phyloP scores from a whole-genome alignment of 1,140 invertebrate species.

The Drosophila murphyi region DNA sequence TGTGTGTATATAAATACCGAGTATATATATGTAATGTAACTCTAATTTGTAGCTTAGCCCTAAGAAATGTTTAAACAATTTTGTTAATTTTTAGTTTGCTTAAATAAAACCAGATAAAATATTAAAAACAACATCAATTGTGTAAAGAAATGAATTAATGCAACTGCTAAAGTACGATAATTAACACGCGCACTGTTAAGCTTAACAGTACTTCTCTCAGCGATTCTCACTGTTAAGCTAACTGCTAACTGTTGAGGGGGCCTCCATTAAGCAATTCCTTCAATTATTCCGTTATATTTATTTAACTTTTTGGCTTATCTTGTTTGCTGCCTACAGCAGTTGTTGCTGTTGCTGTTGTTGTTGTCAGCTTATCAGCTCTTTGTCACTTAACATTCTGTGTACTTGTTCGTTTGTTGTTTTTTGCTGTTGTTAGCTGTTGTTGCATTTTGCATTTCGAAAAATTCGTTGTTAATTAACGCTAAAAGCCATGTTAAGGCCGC shows the following conservation, averaged over 20 bases:
- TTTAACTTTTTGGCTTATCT: slow-evolving; percentile 49
- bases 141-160: background rate
- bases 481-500: slow-evolving; percentile 81
- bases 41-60: slow-evolving; percentile 32
- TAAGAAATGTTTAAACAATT: slow-evolving; percentile 69
- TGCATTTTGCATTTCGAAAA: slow-evolving; percentile 74
- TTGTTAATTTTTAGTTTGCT: slow-evolving; percentile 78
- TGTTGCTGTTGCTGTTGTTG: slow-evolving; percentile 24
- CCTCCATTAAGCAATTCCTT: background rate
- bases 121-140: slow-evolving; percentile 14
- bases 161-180: background rate
- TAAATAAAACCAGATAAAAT: slow-evolving; percentile 61
- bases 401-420: slow-evolving; percentile 54
- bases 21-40: slow-evolving; percentile 49
- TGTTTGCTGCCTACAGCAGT: slow-evolving; percentile 24
- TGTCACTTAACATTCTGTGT: slow-evolving; percentile 74
- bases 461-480: slow-evolving; percentile 83
- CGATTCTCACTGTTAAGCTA: slow-evolving; percentile 6
- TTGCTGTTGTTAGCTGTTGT: slow-evolving; percentile 45
- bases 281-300: slow-evolving; percentile 25
- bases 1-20: slow-evolving; percentile 29
- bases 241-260: background rate
- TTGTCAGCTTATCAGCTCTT: slow-evolving; percentile 55
- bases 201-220: slow-evolving; percentile 1
- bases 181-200: background rate